Evolutionary conservation across 2,888 invertebrate species (phyloP).

Genomic region (Noctua janthe): DNA sequence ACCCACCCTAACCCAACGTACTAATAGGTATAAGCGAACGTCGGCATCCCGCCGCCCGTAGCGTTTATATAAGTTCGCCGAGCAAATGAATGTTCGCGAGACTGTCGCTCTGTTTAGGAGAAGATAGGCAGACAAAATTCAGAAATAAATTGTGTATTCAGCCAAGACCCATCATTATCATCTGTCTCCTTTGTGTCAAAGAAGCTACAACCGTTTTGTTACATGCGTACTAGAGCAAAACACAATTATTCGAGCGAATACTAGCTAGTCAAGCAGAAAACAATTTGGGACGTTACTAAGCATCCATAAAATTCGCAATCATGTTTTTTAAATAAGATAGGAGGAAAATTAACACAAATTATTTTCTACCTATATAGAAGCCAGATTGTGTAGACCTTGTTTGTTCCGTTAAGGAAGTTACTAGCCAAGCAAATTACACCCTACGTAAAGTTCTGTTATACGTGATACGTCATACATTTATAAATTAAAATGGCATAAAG

Average conservation of each 20-base stretch:
- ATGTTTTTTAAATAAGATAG: slow-evolving; percentile 16
- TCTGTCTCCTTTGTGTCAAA: slow-evolving; percentile 20
- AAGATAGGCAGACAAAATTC: not conserved
- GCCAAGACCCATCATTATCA: slow-evolving; percentile 24
- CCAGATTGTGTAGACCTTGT: not conserved
- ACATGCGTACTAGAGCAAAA: slow-evolving; percentile 10
- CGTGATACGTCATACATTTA: too few relatives aligned
- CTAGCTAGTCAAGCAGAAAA: slow-evolving; percentile 31
- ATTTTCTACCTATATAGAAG: not conserved
- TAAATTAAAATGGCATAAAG: too few relatives aligned
- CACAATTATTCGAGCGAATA: slow-evolving; percentile 21
- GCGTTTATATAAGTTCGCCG: too few relatives aligned
- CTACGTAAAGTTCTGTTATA: not conserved
- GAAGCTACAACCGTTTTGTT: not conserved
- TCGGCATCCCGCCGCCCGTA: too few relatives aligned
- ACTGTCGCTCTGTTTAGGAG: not conserved
- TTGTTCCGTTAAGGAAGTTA: not conserved
- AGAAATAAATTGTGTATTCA: slow-evolving; percentile 15
- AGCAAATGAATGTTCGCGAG: not conserved
- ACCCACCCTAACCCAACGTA: not conserved
- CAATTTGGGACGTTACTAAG: slow-evolving; percentile 23
- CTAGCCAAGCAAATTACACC: not conserved
- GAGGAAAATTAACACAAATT: not conserved
- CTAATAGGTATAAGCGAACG: not conserved
- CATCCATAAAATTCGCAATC: slow-evolving; percentile 11